Conservation (phyloP, 2,888 invertebrate species). For the Ceraclea dissimilis region DNA sequence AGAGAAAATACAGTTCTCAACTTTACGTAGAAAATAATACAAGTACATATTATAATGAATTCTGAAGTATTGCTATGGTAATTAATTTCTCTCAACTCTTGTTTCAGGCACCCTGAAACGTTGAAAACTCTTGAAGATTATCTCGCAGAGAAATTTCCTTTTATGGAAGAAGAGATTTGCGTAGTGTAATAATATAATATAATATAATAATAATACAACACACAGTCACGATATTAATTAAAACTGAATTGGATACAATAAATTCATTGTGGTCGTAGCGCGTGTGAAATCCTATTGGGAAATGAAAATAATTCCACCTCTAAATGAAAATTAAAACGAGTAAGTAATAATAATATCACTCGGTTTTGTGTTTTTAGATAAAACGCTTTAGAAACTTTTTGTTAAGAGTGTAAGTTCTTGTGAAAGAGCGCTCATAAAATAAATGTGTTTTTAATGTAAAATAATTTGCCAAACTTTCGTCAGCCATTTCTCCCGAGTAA, state of each 20-base stretch:
- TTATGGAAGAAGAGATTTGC: neutral
- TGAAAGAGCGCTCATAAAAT: neutral
- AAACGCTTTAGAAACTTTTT: constrained; percentile 3
- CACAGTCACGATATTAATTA: constrained; percentile 3
- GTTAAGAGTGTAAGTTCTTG: too few species aligned
- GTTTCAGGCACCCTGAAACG: neutral
- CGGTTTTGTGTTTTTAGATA: neutral
- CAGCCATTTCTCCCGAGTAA: too few species aligned
- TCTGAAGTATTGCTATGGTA: neutral
- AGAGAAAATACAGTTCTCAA: too few species aligned
- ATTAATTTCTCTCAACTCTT: constrained; percentile 6
- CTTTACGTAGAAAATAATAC: too few species aligned
- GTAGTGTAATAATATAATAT: neutral
- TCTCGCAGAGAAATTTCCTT: neutral
- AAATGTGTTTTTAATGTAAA: constrained; percentile 5
- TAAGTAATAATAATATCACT: neutral
- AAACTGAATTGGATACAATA: constrained; percentile 8
- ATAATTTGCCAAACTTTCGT: neutral
- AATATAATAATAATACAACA: too few species aligned
- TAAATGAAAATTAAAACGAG: neutral
- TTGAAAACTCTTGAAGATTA: neutral
- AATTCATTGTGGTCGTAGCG: constrained; percentile 6
- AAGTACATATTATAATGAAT: too few species aligned
- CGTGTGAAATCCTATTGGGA: constrained; percentile 7
- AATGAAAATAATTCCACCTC: neutral